A percentile compares a stretch with the other conserved stretches of the same genome.
phyloP scores from a whole-genome alignment of 2,797 vertebrate species.

The Echeneis naucrates region DNA sequence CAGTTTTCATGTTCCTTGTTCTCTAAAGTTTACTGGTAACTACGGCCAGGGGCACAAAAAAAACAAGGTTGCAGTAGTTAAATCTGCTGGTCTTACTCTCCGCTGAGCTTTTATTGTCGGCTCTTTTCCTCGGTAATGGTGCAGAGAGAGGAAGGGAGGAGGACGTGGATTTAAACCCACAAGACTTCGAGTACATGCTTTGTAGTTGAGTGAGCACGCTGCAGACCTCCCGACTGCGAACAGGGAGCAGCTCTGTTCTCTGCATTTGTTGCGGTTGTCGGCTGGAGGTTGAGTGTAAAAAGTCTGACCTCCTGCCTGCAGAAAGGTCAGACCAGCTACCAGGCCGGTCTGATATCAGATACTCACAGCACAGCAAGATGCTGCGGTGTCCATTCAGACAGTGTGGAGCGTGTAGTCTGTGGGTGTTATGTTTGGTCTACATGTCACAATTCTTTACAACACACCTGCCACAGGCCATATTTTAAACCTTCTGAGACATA shows the following conservation, averaged over 20 bases:
- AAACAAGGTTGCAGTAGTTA: slow-evolving; percentile 21
- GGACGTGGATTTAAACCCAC: slow-evolving; percentile 40
- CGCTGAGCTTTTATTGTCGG: slow-evolving; percentile 35
- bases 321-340: background rate
- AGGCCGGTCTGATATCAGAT: background rate
- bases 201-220: slow-evolving; percentile 36
- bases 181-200: slow-evolving; percentile 36
- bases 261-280: slow-evolving; percentile 1
- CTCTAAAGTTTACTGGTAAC: slow-evolving; percentile 43
- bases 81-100: slow-evolving; percentile 37
- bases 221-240: slow-evolving; percentile 3
- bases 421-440: background rate
- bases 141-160: slow-evolving; percentile 43
- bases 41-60: slow-evolving; percentile 54
- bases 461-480: background rate
- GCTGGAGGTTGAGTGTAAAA: background rate
- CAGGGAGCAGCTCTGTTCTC: background rate
- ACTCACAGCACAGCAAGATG: background rate
- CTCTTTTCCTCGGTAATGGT: slow-evolving; percentile 38
- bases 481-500: background rate
- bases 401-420: background rate
- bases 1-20: slow-evolving; percentile 56
- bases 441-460: background rate
- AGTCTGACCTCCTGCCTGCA: background rate
- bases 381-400: background rate